phyloP scores from a whole-genome alignment of 2,113 vertebrate species.

The Xenopus laevis region DNA sequence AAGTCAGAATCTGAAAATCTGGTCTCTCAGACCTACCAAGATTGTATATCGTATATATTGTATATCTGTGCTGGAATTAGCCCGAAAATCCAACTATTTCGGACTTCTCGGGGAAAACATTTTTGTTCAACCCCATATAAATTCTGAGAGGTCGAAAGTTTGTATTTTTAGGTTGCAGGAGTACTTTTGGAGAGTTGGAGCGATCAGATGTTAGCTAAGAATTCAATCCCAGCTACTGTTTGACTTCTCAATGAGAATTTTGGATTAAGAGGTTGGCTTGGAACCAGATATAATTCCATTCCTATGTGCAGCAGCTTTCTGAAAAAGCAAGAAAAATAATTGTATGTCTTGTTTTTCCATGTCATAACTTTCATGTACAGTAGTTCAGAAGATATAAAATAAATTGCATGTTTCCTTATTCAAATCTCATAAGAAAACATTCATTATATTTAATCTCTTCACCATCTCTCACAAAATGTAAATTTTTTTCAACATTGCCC shows the following conservation, averaged over 20 bases:
- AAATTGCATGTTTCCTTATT: background rate
- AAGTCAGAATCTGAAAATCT: no score
- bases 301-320: background rate
- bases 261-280: slow-evolving; percentile 16
- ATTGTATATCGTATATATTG: no score
- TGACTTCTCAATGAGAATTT: slow-evolving; percentile 22
- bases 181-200: slow-evolving; percentile 7
- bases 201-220: slow-evolving; percentile 4
- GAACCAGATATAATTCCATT: slow-evolving; percentile 16
- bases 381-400: background rate
- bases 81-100: no score
- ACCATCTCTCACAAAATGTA: no score
- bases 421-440: background rate
- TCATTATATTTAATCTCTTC: background rate
- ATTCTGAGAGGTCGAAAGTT: slow-evolving; percentile 5
- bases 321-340: slow-evolving; percentile 1
- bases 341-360: slow-evolving; percentile 10
- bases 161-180: slow-evolving; percentile 13
- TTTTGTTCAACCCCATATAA: background rate
- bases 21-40: no score
- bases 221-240: slow-evolving; percentile 34
- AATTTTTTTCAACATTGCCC: no score
- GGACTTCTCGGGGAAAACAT: no score
- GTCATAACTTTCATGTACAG: background rate
- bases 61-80: no score